Conservation (phyloP, 2,113 vertebrate species). For the Pteropus alecto region DNA sequence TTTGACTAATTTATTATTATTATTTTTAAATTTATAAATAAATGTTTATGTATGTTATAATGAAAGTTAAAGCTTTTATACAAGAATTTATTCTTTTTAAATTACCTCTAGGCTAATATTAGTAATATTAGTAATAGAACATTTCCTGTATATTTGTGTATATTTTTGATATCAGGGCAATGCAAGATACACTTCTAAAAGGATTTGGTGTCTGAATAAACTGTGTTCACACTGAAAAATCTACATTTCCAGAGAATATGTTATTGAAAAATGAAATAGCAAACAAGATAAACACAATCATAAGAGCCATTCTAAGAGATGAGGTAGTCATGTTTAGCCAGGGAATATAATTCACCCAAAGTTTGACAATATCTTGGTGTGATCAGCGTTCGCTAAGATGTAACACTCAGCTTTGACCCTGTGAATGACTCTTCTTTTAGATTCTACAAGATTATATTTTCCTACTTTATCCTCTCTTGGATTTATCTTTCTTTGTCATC, state of each 20-base stretch:
- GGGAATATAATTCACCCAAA: not conserved
- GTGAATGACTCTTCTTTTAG: not conserved
- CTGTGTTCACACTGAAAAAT: not conserved
- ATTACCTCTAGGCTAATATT: not conserved
- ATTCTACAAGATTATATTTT: not conserved
- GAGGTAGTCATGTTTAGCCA: not conserved
- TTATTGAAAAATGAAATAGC: not conserved
- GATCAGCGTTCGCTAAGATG: too few species aligned
- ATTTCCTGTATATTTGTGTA: not conserved
- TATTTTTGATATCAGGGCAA: not conserved
- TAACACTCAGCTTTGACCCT: not conserved
- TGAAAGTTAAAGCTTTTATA: not conserved
- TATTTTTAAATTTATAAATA: not conserved
- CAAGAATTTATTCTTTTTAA: not conserved
- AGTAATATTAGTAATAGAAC: not conserved
- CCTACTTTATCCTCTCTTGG: not conserved
- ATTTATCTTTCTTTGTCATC: not conserved
- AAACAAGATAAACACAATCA: not conserved
- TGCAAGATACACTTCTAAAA: not conserved
- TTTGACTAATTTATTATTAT: not conserved
- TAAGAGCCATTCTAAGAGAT: not conserved
- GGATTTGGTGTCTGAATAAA: not conserved
- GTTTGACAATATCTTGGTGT: not conserved
- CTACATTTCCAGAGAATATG: not conserved
- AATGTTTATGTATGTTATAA: not conserved